These are phyloP conservation scores for Hippocampus abdominalis DNA, from an alignment of 2,113 vertebrate genomes.

Conservation along the genomic window DNA sequence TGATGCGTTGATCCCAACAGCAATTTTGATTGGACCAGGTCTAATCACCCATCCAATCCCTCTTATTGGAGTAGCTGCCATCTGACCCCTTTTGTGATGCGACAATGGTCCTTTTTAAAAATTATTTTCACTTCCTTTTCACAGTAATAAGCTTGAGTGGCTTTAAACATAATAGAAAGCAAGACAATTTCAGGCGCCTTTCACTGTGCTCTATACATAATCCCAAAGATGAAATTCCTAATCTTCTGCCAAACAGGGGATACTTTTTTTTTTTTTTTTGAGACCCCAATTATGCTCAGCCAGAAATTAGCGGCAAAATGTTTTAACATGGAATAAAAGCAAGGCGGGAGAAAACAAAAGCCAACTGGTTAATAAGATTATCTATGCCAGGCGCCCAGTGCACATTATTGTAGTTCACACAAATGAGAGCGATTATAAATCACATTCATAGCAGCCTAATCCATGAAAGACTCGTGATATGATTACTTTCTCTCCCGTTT, in stretches of 20 bases:
- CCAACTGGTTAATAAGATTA: constrained; percentile 74
- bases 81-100: constrained; percentile 59
- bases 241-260: constrained; percentile 72
- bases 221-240: constrained; percentile 73
- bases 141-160: constrained; percentile 70
- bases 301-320: constrained; percentile 72
- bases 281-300: constrained; percentile 72
- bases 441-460: constrained; percentile 71
- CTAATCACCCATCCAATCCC: constrained; percentile 49
- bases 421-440: constrained; percentile 69
- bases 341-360: constrained; percentile 72
- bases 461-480: constrained; percentile 70
- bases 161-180: constrained; percentile 69
- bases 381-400: constrained; percentile 61
- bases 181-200: constrained; percentile 67
- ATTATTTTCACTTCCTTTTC: constrained; percentile 64
- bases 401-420: constrained; percentile 66
- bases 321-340: constrained; percentile 74
- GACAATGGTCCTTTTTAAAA: constrained; percentile 57
- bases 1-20: constrained; percentile 35
- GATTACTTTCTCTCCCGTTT: constrained; percentile 70
- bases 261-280: constrained; percentile 41
- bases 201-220: constrained; percentile 64
- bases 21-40: constrained; percentile 34
- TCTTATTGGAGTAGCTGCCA: constrained; percentile 49